These are phyloP conservation scores for Galbula dea DNA, from an alignment of 2,113 vertebrate genomes.

Conservation along the genomic window DNA sequence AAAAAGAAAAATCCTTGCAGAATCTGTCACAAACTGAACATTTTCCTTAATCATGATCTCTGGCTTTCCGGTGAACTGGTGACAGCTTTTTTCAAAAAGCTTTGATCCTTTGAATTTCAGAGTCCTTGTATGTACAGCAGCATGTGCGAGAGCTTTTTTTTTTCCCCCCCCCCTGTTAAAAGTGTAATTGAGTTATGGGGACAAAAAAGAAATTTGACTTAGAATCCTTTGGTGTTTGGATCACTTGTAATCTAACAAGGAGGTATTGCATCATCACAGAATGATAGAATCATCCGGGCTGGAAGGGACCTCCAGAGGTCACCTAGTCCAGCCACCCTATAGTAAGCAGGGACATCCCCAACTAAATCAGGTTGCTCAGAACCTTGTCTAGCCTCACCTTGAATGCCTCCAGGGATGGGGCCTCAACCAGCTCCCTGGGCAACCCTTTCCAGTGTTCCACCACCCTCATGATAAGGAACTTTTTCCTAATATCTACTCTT, in stretches of 20 bases:
- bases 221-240: conserved; percentile 8
- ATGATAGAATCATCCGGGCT: too few species aligned
- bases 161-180: not conserved
- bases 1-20: not conserved
- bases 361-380: too few species aligned
- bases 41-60: not conserved
- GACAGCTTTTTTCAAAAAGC: not conserved
- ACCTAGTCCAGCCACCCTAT: too few species aligned
- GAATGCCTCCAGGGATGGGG: too few species aligned
- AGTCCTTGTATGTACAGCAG: not conserved
- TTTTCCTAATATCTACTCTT: too few species aligned
- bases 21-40: not conserved
- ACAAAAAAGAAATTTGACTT: conserved; percentile 28
- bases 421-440: too few species aligned
- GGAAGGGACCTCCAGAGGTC: too few species aligned
- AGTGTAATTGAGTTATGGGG: conserved; percentile 21
- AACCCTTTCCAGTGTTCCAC: too few species aligned
- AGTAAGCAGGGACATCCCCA: too few species aligned
- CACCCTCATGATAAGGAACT: too few species aligned
- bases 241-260: conserved; percentile 22
- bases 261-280: not conserved
- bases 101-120: conserved; percentile 13
- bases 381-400: too few species aligned
- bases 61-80: not conserved
- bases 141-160: not conserved